A percentile compares a stretch with the other conserved stretches of the same genome.
phyloP scores from a whole-genome alignment of 37 sponge, comb jelly and placozoan species.

The Diacarnus erythraeanus region DNA sequence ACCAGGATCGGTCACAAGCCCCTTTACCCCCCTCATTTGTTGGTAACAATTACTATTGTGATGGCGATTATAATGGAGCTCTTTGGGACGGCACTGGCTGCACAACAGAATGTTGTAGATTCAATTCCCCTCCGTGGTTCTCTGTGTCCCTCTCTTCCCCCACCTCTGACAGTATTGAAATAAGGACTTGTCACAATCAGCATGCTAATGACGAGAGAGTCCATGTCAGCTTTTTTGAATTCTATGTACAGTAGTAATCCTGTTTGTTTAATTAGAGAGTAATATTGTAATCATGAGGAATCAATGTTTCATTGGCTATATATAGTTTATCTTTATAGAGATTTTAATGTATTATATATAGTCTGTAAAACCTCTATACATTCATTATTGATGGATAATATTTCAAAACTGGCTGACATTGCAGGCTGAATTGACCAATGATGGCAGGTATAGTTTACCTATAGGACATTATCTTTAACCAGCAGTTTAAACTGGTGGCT shows the following conservation, averaged over 20 bases:
- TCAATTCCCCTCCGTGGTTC: constrained; percentile 15
- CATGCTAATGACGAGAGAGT: neutral
- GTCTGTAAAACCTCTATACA: no score
- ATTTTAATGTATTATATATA: no score
- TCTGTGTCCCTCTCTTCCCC: neutral
- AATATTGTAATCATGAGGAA: no score
- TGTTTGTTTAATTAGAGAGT: no score
- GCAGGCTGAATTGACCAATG: no score
- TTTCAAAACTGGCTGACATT: no score
- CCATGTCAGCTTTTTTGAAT: neutral
- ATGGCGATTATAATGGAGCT: constrained; percentile 16
- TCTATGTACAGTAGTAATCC: neutral
- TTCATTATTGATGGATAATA: no score
- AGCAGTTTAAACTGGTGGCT: no score
- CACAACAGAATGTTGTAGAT: constrained; percentile 11
- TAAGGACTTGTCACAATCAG: neutral
- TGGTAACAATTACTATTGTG: constrained; percentile 29
- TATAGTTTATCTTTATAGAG: no score
- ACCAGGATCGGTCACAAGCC: neutral
- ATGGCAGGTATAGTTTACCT: no score
- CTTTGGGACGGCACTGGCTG: constrained; percentile 37
- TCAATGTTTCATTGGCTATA: no score
- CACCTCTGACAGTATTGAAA: neutral
- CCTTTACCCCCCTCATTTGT: constrained; percentile 30
- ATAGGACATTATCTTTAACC: no score